Percentiles rank a stretch among this genome's conserved stretches.
These are phyloP conservation scores for Cerastis rubricosa DNA, from an alignment of 2,888 invertebrate genomes.

Conservation along the genomic window DNA sequence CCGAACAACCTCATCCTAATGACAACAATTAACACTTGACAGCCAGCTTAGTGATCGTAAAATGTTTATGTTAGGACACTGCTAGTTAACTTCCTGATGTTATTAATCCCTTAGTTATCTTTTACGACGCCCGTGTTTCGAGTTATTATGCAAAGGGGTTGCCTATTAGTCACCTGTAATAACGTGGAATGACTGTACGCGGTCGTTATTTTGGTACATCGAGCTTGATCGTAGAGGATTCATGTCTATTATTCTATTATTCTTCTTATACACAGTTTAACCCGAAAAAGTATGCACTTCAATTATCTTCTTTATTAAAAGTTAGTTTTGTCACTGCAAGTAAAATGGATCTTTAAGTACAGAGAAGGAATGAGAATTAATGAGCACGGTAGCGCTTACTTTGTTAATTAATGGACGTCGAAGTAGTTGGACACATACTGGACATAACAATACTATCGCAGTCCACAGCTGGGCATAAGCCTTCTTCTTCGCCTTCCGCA, in stretches of 20 bases:
- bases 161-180: conserved; percentile 39
- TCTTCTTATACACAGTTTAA: background rate
- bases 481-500: background rate
- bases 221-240: background rate
- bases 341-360: background rate
- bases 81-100: conserved; percentile 17
- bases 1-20: background rate
- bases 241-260: background rate
- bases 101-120: conserved; percentile 47
- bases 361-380: background rate
- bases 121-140: conserved; percentile 29
- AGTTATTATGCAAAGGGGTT: conserved; percentile 36
- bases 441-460: background rate
- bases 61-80: conserved; percentile 43
- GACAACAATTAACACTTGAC: conserved; percentile 20
- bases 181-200: background rate
- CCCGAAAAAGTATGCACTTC: background rate
- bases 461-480: too few relatives aligned
- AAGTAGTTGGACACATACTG: background rate
- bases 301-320: too few relatives aligned
- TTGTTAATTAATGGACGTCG: background rate
- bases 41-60: conserved; percentile 46
- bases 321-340: background rate
- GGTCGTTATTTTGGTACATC: conserved; percentile 11
- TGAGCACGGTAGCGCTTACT: background rate